Percentiles rank a stretch among this genome's conserved stretches.
Conservation (phyloP, 2,888 invertebrate species). For the Brenthis hecate region DNA sequence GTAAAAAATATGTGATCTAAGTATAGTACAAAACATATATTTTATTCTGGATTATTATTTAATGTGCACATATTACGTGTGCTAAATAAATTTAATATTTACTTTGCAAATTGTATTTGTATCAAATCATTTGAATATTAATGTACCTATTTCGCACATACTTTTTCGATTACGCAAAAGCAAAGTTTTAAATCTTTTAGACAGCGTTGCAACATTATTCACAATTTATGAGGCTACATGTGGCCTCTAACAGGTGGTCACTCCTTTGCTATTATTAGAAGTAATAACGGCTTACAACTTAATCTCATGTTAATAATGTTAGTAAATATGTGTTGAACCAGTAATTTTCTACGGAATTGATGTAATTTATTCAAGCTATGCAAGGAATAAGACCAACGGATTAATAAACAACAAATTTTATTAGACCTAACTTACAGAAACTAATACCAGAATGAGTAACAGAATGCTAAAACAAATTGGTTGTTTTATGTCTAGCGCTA, state of each 20-base stretch:
- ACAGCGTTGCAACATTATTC: slow-evolving; percentile 22
- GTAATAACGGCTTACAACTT: slow-evolving; percentile 24
- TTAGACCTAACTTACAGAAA: slow-evolving; percentile 10
- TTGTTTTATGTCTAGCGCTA: not conserved
- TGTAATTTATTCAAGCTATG: slow-evolving; percentile 31
- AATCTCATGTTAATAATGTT: slow-evolving; percentile 29
- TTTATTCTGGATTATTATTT: too few species aligned
- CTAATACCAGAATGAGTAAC: not conserved
- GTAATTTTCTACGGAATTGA: slow-evolving; percentile 30
- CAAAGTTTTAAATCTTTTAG: slow-evolving; percentile 9
- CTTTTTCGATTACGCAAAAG: slow-evolving; percentile 7
- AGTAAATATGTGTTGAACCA: slow-evolving; percentile 28
- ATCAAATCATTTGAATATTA: slow-evolving; percentile 12
- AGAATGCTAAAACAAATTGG: slow-evolving; percentile 5
- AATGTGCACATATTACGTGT: not conserved
- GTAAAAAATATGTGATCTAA: too few species aligned
- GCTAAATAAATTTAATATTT: not conserved
- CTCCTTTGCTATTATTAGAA: slow-evolving; percentile 28
- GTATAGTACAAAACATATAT: too few species aligned
- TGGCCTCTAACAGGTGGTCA: slow-evolving; percentile 31
- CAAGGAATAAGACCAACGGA: slow-evolving; percentile 23
- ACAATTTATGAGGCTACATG: slow-evolving; percentile 24
- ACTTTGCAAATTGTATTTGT: not conserved
- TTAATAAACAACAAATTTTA: slow-evolving; percentile 25
- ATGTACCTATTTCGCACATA: slow-evolving; percentile 12